Evolutionary conservation across 2,113 vertebrate genomes (phyloP), one percentile per base, ranked within the genome.

Genomic region (Odocoileus hemionus): DNA sequence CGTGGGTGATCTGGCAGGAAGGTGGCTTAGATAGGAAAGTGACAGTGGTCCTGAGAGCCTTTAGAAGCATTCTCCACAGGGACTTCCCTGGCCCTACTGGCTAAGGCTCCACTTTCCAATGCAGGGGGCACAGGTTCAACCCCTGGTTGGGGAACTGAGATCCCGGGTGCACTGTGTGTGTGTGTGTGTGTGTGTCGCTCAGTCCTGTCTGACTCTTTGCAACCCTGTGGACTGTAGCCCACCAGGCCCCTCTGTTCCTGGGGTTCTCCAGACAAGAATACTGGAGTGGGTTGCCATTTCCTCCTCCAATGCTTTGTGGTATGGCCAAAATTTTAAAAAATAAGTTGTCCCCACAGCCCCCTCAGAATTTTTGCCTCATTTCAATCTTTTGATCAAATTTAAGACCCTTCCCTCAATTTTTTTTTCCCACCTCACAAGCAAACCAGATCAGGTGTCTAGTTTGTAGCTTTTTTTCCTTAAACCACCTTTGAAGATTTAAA

Each of bases 401-500:
- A 47, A 39, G 4, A 85, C 21, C 54, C 39, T 43, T 12, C 23
- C 23, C 5, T 83, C 25, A 11, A 30, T 15, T 7, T 3, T 14
- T 23, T 12, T 80, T 25, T 26, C 0, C 19, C 9, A 13, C n/a
- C 5, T 0, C 17, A 3, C 7, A 0, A 43, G 26, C 70, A 45
- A 60, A 16, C 21, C 47, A 45, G 4, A 61, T 4, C 6, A 67
- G 58, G 16, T 79, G 33, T 84, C 82, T 52, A 5, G n/a, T 14
- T 23, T 12, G 12, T 19, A 0, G 9, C 43, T 60, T 57, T 23
- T 15, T 43, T 74, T 52, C 61, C 57, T 58, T 25, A 58, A 76
- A 33, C 16, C 52, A n/a, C 3, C 67, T 57, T 67, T 83, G 90
- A 86, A 60, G 61, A 23, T 45, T 60, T 80, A 14, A 54, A 54